Conservation (phyloP, 92 coral and sea anemone genomes). For the Palythoa heliodiscus region DNA sequence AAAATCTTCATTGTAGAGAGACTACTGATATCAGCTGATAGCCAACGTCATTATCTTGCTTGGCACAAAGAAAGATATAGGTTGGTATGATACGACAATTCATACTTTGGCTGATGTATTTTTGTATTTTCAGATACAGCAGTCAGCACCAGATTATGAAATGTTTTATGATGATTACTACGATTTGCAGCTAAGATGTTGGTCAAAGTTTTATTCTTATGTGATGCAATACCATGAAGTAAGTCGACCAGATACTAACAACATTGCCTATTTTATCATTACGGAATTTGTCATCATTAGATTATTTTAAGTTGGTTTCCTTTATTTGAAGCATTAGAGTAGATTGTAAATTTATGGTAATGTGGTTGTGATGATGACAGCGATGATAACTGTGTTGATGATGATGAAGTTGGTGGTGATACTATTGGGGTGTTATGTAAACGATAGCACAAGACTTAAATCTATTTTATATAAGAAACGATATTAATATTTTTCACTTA, state of each 20-base stretch:
- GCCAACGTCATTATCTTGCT: too few species aligned
- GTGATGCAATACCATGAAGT: constrained; percentile 97
- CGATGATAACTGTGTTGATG: background rate
- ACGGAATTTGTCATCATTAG: background rate
- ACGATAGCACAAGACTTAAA: too few species aligned
- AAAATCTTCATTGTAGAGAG: too few species aligned
- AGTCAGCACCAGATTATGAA: constrained; percentile 89
- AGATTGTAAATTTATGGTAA: too few species aligned
- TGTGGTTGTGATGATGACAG: background rate
- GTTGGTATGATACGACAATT: background rate
- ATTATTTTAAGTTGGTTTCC: background rate
- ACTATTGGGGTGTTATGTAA: too few species aligned
- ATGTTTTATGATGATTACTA: constrained; percentile 85
- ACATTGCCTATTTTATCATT: background rate
- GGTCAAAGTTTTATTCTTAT: constrained; percentile 90
- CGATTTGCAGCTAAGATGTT: constrained; percentile 91
- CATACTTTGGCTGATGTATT: background rate
- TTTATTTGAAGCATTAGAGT: background rate
- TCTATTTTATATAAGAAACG: background rate
- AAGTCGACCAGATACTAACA: background rate
- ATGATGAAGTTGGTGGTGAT: background rate
- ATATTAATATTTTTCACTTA: background rate
- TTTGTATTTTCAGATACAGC: constrained; percentile 68
- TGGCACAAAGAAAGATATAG: too few species aligned
- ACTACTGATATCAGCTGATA: too few species aligned